A percentile compares a stretch with the other conserved stretches of the same genome.
These are phyloP conservation scores for Zosterops hypoxanthus DNA, from an alignment of 2,113 vertebrate genomes.

Conservation along the genomic window DNA sequence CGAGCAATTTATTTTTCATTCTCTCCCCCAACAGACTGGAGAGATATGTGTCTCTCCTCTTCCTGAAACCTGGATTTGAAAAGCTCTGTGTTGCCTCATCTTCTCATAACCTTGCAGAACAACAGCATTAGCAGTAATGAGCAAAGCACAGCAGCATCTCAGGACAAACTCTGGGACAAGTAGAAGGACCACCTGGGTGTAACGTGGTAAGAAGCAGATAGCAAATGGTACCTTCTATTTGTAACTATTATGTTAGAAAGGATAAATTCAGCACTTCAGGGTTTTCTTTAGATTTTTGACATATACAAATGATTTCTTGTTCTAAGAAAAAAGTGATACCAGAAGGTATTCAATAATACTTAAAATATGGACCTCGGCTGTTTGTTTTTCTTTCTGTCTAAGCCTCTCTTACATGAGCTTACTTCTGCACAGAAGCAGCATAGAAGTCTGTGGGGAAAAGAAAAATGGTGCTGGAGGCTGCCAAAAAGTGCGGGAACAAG, in stretches of 20 bases:
- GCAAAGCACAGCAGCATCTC: not conserved
- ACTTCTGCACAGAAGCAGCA: not conserved
- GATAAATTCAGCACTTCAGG: not conserved
- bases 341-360: not conserved
- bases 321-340: not conserved
- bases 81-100: not conserved
- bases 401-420: not conserved
- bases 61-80: conserved; percentile 22
- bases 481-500: not conserved
- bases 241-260: not conserved
- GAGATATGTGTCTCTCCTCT: not conserved
- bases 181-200: not conserved
- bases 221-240: not conserved
- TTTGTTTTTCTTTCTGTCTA: not conserved
- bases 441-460: not conserved
- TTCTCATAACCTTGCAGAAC: not conserved
- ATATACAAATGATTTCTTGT: not conserved
- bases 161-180: not conserved
- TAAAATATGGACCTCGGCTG: not conserved
- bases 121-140: not conserved
- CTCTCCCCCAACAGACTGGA: not conserved
- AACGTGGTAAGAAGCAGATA: not conserved
- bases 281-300: conserved; percentile 11
- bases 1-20: conserved; percentile 41
- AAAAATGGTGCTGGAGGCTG: not conserved